phyloP scores from a whole-genome alignment of 1,140 invertebrate species.

The Bombus superbus region DNA sequence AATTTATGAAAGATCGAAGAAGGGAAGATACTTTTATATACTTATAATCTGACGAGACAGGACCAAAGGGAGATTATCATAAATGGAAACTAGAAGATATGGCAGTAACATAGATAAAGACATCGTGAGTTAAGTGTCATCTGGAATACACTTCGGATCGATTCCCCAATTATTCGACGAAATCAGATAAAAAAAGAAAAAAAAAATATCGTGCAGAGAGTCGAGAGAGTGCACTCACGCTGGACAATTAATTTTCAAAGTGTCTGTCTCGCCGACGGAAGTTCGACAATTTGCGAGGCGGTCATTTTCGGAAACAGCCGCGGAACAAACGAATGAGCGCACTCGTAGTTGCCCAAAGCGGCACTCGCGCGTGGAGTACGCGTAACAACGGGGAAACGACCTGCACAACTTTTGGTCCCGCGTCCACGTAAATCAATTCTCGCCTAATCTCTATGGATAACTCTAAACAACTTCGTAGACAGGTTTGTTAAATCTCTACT shows the following conservation, averaged over 20 bases:
- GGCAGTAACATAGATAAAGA: no score
- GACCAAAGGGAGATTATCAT: no score
- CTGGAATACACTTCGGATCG: no score
- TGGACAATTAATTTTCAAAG: constrained; percentile 10
- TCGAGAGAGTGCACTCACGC: neutral
- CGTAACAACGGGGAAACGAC: constrained; percentile 22
- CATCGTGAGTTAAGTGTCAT: no score
- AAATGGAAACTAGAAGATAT: no score
- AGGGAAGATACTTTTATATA: no score
- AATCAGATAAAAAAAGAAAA: neutral
- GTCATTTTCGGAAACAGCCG: neutral
- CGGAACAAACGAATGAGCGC: constrained; percentile 17
- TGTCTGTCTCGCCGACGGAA: neutral
- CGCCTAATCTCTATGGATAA: neutral
- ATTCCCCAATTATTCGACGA: neutral
- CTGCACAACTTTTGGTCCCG: neutral
- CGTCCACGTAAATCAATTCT: constrained; percentile 16
- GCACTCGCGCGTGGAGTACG: neutral
- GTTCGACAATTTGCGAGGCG: constrained; percentile 9
- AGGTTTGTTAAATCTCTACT: neutral
- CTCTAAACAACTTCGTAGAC: neutral
- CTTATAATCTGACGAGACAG: no score
- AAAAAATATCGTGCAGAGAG: neutral
- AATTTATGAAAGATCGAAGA: no score
- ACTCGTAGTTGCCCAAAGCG: neutral